Evolutionary conservation across 2,797 vertebrate species (phyloP), one percentile per base, ranked within the genome.

Genomic region (Pyrrhura leucotis): DNA sequence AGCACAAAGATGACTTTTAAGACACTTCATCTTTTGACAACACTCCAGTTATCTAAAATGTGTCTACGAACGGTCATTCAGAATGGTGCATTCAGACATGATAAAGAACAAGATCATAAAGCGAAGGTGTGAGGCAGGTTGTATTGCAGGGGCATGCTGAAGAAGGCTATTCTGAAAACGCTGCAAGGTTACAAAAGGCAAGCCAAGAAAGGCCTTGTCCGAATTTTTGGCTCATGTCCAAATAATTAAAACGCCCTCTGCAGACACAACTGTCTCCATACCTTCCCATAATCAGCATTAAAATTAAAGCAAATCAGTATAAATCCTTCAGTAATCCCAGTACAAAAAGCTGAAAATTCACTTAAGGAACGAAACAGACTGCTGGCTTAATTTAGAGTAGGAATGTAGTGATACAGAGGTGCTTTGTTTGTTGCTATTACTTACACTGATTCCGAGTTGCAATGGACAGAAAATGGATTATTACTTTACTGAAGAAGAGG

Each of bases 311-410:
- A 59, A 77, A 77, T 62, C 20, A n/a, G 33, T 21, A 8, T 26
- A 67, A 90, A 91, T 87, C 14, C 29, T 33, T 7, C 25, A 35
- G 20, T 78, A 89, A 89, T 65, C 42, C 45, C 77, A 61, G n/a
- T 21, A 56, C 22, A 89, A 69, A 6, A 69, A 62, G 42, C 61
- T 78, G 79, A 89, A 89, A 93, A 91, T 58, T 48, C 17, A 74
- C 20, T 71, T 26, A 63, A 85, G 39, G 62, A 73, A 54, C 62
- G 72, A 61, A 73, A 59, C 72, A 87, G 45, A 68, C 0, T 15
- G 39, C 7, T 79, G 22, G 8, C 90, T 92, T 67, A 73, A 76
- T 81, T 82, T 28, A n/a, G 7, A 54, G 45, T 4, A 56, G 29
- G 31, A 58, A 51, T 23, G 44, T 11, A 63, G 40, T 9, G 31